A percentile compares a stretch with the other conserved stretches of the same genome.
Evolutionary conservation across 2,113 vertebrate species (phyloP).

Genomic region (Lontra canadensis): DNA sequence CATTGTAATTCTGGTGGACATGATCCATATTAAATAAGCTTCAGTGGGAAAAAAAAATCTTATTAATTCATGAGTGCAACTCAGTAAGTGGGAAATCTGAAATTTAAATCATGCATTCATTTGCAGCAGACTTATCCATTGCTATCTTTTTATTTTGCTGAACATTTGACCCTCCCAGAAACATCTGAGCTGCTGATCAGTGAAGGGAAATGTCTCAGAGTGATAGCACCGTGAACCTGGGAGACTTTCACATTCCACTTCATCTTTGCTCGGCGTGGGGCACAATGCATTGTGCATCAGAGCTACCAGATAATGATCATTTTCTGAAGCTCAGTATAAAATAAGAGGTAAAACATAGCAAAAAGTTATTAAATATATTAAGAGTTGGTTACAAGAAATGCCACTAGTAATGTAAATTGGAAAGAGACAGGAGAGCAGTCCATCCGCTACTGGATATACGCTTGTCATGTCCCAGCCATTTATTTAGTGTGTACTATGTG

Average conservation of each 20-base stretch:
- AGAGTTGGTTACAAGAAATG: not conserved
- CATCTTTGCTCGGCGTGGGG: rapidly evolving
- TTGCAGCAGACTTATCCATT: not conserved
- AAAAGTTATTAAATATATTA: not conserved
- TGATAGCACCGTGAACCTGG: not conserved
- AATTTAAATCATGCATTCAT: not conserved
- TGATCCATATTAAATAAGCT: not conserved
- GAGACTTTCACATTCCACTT: rapidly evolving
- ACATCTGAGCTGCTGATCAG: not conserved
- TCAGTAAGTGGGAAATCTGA: not conserved
- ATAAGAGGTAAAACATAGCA: not conserved
- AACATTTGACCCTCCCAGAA: not conserved
- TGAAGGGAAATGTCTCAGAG: not conserved
- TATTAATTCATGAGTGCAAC: not conserved
- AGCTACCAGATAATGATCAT: not conserved
- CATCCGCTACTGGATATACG: not conserved
- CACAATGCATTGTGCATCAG: not conserved
- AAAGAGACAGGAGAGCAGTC: not conserved
- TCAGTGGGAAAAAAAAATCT: not conserved
- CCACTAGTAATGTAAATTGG: not conserved
- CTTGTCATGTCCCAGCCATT: not conserved
- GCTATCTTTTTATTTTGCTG: not conserved
- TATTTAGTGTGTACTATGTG: not conserved
- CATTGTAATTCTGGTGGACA: not conserved
- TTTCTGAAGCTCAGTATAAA: not conserved